Conservation (phyloP, 2,888 invertebrate genomes). For the Hydrotaea cyrtoneurina region DNA sequence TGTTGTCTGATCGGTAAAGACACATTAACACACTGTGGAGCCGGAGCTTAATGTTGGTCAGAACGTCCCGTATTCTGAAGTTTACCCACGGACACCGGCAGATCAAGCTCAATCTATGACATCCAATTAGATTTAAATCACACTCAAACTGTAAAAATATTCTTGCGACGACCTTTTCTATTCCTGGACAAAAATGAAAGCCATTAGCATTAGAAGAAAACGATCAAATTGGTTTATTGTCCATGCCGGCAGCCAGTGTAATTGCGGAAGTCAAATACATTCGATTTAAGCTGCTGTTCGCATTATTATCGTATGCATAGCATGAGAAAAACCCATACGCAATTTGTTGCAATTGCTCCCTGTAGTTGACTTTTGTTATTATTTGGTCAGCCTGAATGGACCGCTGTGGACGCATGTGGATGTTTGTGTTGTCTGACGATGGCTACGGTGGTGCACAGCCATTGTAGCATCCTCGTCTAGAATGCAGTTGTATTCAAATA, state of each 20-base stretch:
- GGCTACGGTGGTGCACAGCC: conserved; percentile 56
- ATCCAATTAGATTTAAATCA: no score
- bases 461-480: conserved; percentile 63
- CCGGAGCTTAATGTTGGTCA: no score
- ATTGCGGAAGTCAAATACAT: conserved; percentile 61
- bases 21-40: no score
- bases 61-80: no score
- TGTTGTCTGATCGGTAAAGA: no score
- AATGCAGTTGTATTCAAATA: conserved; percentile 60
- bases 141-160: no score
- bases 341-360: conserved; percentile 58
- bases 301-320: conserved; percentile 55
- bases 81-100: no score
- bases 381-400: conserved; percentile 42
- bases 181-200: conserved; percentile 24
- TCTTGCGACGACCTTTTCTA: no score
- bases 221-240: conserved; percentile 34
- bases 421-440: conserved; percentile 30
- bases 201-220: conserved; percentile 16
- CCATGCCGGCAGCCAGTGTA: conserved; percentile 44
- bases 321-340: conserved; percentile 37
- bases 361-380: conserved; percentile 60
- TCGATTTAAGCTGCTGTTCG: conserved; percentile 52
- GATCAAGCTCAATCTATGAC: no score
- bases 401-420: conserved; percentile 20